Conservation (phyloP, 2,797 vertebrate genomes). For the Hafferia zeledoni region DNA sequence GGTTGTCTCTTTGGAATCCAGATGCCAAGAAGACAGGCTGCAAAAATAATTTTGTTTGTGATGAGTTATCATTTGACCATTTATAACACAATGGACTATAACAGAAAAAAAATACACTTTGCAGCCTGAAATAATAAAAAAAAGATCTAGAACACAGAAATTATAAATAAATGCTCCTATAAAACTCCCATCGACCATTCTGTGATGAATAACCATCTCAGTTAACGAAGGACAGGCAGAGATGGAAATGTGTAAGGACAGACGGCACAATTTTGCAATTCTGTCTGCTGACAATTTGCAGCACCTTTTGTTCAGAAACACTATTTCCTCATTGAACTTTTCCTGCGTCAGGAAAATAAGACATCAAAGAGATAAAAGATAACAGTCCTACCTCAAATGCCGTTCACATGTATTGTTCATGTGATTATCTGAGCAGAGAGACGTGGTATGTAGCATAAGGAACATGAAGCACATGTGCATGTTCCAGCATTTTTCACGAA, state of each 20-base stretch:
- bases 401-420: neutral
- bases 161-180: neutral
- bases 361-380: conserved; percentile 52
- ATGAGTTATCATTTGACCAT: conserved; percentile 68
- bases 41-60: conserved; percentile 65
- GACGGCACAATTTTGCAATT: neutral
- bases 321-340: conserved; percentile 1
- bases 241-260: conserved; percentile 11
- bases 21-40: conserved; percentile 70
- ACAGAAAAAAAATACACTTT: conserved; percentile 41
- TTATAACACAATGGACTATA: conserved; percentile 48
- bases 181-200: neutral
- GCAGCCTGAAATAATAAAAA: neutral
- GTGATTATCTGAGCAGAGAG: neutral
- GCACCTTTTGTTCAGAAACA: conserved; percentile 49
- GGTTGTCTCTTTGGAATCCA: conserved; percentile 71
- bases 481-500: neutral
- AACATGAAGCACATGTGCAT: neutral
- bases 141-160: neutral
- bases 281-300: conserved; percentile 2
- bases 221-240: neutral
- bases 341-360: conserved; percentile 15
- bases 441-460: neutral
- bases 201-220: neutral
- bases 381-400: conserved; percentile 38